Base-by-base conservation (phyloP, 2,797 vertebrate species). In the Hippocampus kuda region DNA sequence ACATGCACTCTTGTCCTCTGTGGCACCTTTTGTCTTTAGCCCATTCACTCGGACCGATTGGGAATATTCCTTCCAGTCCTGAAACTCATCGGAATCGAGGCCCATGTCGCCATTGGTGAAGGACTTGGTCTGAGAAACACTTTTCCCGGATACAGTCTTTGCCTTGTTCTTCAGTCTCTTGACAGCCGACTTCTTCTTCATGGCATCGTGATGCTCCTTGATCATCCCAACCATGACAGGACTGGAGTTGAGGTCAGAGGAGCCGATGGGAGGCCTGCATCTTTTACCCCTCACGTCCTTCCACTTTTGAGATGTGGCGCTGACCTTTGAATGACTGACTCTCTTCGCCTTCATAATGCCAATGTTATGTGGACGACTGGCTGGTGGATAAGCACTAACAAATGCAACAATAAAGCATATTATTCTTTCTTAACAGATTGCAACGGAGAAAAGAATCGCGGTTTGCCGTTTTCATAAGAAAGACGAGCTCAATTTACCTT, bases 281-380 rank as follows among this genome's bases (percentile, higher is more conserved):
- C 87, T 79, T 72, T 83, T 85, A 11, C 75, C 79, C 73, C 84
- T 86, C 20, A 87, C 85, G 41, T 86, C 86, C 74, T 87, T 91
- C 76, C 79, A 81, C 67, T 89, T 90, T 27, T 83, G 83, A 62
- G 85, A 82, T 41, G 80, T 85, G 0, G n/a, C 13, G 0, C 71
- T 73, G 49, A 82, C 61, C 61, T 83, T 87, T 2, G 59, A 65
- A 53, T 84, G 76, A 3, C 75, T n/a, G 48, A 48, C 38, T 83
- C 84, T 91, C 34, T 85, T 89, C 48, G 88, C 91, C 80, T 93
- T 93, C 92, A 93, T 93, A 72, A 48, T 85, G 69, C 53, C 57
- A 60, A 18, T 34, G 27, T 60, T 8, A 44, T 70, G 41, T 67
- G 38, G 24, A 22, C 16, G 41, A 13, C 10, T 64, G 41, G 62